phyloP scores from a whole-genome alignment of 2,113 vertebrate species.

The Leucoraja erinaceus region DNA sequence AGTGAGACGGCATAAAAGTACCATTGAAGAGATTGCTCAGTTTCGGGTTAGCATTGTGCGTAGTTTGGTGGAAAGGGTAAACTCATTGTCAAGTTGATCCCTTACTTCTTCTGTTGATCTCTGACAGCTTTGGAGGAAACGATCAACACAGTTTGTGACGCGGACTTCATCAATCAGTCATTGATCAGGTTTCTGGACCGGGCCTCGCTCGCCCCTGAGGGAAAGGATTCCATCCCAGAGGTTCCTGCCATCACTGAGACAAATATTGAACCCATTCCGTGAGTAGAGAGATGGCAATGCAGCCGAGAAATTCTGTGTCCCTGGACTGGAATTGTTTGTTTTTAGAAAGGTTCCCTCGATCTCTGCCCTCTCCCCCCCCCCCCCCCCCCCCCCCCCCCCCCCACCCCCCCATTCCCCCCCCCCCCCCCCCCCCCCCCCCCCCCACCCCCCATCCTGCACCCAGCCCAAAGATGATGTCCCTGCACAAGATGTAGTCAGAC shows the following conservation, averaged over 20 bases:
- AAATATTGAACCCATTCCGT: background rate
- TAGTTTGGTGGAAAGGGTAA: background rate
- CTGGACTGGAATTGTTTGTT: background rate
- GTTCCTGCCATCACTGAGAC: background rate
- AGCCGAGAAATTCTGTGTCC: background rate
- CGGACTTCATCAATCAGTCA: slow-evolving; percentile 64
- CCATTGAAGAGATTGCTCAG: too few relatives aligned
- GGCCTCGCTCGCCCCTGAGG: slow-evolving; percentile 30
- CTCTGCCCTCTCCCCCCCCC: too few relatives aligned
- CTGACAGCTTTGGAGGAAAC: slow-evolving; percentile 43
- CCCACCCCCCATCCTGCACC: too few relatives aligned
- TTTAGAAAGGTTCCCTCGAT: background rate
- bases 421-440: too few relatives aligned
- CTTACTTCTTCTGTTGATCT: background rate
- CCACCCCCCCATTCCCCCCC: too few relatives aligned
- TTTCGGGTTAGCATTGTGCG: background rate
- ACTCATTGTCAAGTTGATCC: background rate
- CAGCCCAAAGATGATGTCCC: background rate
- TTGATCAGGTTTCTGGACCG: slow-evolving; percentile 56
- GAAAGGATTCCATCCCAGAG: slow-evolving; percentile 46
- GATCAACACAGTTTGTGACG: slow-evolving; percentile 54
- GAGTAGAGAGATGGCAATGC: background rate
- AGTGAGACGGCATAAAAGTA: too few relatives aligned
- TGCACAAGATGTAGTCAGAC: background rate
- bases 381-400: too few relatives aligned